Evolutionary conservation across 1,140 invertebrate genomes (phyloP), one percentile per base, ranked within the genome.

Genomic region (Drosophila mayri): DNA sequence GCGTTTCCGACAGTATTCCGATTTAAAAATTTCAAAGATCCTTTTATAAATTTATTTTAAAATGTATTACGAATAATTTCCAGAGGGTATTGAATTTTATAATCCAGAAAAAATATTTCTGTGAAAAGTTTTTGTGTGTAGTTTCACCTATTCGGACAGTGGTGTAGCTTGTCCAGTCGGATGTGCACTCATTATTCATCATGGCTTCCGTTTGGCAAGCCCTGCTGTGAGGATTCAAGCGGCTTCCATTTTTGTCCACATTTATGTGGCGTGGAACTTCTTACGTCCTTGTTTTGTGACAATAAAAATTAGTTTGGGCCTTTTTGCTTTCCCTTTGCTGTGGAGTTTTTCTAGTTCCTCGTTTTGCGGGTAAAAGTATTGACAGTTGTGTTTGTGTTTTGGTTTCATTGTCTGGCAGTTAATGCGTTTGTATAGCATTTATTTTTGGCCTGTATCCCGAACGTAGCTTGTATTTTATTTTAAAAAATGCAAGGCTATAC

Each of bases 131-230:
- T 8, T 37, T 37, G 16, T n/a, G 22, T 38, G 47, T 18, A 20
- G n/a, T 25, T 44, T 35, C 46, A 62, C 40, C 55, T 50, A 64
- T 50, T 50, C 60, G 46, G 37, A 18, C 44, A 28, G 14, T 50
- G 65, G 25, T 47, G 18, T 64, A 77, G 58, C 49, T 66, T 59
- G 60, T 58, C 55, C 60, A 59, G 61, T 58, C 57, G 58, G 65
- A 75, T 79, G 40, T 70, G 37, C 64, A 60, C 79, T 77, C 83
- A 87, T 87, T 87, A 87, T 87, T 87, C 84, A 87, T 87, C 79
- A 74, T 58, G 72, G 67, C 47, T 76, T 77, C 72, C 83, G 79
- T 38, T 63, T 12, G 28, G 58, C 64, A 28, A 62, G 64, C 43
- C 58, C 30, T 61, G 25, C 43, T 28, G 43, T 83, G 54, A 37